Evolutionary conservation across 2,797 vertebrate genomes (phyloP), one percentile per base, ranked within the genome.

Genomic region (Decapterus maruadsi): DNA sequence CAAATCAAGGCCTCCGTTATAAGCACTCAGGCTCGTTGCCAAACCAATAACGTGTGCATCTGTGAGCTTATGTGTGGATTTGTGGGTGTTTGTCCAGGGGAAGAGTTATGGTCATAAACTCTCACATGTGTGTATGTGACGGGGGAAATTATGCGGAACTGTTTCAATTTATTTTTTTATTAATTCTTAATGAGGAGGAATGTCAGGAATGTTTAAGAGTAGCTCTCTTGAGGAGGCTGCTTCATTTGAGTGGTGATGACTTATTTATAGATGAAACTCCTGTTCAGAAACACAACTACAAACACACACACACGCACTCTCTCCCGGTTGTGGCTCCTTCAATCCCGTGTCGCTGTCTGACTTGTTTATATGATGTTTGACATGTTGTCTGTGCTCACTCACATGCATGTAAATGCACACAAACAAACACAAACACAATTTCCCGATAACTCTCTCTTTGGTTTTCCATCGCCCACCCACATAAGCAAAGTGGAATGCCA

Each of bases 111-210:
- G 9, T 54, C 56, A 59, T 81, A 89, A 87, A 82, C 75, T 78
- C 67, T 87, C 63, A 62, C 72, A 89, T 72, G 60, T 85, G 86
- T 77, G 66, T 66, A 29, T 58, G 63, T 42, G 74, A 57, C 6
- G 3, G 16, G 45, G 26, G 26, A 72, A 81, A 74, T 46, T 61
- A 68, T 61, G 50, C 36, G 26, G 75, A 85, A 69, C 81, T 54
- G 72, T 77, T 87, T 83, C 68, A 65, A 76, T 87, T 89, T 80
- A 77, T 45, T 34, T 72, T 11, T 75, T 84, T 75, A 84, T 89
- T 89, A 80, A 76, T 75, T 87, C 62, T 87, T 84, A 89, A 87
- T 57, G 38, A 89, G 78, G 29, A 75, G 58, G 83, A 91, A 90
- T 93, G 78, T 78, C 69, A 51, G 75, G 69, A 84, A 83, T 84